These are phyloP conservation scores for Boleophthalmus pectinirostris DNA, from an alignment of 2,113 vertebrate genomes.

Conservation along the genomic window DNA sequence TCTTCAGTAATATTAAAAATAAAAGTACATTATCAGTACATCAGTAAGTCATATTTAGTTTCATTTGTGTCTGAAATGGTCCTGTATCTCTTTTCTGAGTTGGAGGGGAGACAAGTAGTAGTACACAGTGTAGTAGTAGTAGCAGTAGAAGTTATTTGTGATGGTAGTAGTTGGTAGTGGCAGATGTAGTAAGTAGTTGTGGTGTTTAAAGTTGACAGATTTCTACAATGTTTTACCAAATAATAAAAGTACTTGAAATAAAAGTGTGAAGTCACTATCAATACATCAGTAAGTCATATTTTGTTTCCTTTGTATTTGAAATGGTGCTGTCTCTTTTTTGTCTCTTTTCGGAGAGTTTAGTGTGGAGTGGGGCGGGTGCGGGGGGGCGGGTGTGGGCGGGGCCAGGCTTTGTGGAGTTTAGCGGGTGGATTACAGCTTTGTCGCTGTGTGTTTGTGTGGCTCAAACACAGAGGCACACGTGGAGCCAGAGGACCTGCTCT, in stretches of 20 bases:
- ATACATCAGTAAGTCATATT: constrained; percentile 31
- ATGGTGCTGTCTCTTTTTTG: constrained; percentile 26
- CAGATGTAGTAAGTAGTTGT: too few relatives aligned
- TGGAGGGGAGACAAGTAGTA: too few relatives aligned
- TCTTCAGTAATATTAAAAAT: too few relatives aligned
- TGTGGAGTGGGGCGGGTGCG: constrained; percentile 19
- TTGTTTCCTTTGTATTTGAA: constrained; percentile 55
- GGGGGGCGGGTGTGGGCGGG: constrained; percentile 44
- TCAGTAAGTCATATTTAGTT: too few relatives aligned
- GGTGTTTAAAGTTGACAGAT: too few relatives aligned
- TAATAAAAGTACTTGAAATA: neutral
- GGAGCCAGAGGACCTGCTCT: constrained; percentile 13
- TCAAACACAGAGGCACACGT: constrained; percentile 43
- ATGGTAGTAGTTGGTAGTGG: too few relatives aligned
- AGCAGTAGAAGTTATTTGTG: too few relatives aligned
- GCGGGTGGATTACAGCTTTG: constrained; percentile 49
- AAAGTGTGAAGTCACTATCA: neutral
- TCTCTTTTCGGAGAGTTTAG: constrained; percentile 9
- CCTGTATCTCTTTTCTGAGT: too few relatives aligned
- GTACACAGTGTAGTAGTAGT: too few relatives aligned
- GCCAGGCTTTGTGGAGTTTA: constrained; percentile 58
- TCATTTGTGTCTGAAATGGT: too few relatives aligned
- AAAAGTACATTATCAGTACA: too few relatives aligned
- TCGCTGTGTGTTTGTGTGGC: constrained; percentile 43
- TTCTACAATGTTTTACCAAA: neutral